These are phyloP conservation scores for Lophotis ruficrista DNA, from an alignment of 2,113 vertebrate species.

Conservation along the genomic window DNA sequence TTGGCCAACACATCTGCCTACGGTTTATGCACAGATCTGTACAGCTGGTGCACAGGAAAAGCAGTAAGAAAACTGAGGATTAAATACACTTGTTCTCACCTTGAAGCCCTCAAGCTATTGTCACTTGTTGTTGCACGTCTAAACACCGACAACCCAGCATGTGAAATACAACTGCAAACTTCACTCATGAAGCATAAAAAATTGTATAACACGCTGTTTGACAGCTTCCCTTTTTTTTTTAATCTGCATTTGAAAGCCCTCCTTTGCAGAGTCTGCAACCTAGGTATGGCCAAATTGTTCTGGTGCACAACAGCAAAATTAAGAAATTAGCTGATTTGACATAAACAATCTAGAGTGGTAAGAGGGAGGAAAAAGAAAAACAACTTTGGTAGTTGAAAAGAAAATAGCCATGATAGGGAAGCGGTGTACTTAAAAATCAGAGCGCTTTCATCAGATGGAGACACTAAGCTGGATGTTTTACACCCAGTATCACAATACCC, in stretches of 20 bases:
- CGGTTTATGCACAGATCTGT: accelerated
- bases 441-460: neutral
- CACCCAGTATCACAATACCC: neutral
- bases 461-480: neutral
- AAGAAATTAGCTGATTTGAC: neutral
- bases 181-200: neutral
- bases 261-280: neutral
- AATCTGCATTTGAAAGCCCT: neutral
- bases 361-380: neutral
- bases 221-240: neutral
- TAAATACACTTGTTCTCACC: neutral
- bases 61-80: neutral
- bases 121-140: accelerated
- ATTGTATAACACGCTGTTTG: neutral
- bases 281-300: neutral
- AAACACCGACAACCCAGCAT: accelerated
- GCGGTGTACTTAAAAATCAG: accelerated
- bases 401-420: accelerated
- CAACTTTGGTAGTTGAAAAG: neutral
- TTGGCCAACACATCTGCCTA: neutral
- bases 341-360: neutral
- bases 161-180: neutral
- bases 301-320: no score
- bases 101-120: neutral
- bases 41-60: neutral